Base-by-base conservation (phyloP, 2,888 invertebrate species). In the Ctenicera cuprea region DNA sequence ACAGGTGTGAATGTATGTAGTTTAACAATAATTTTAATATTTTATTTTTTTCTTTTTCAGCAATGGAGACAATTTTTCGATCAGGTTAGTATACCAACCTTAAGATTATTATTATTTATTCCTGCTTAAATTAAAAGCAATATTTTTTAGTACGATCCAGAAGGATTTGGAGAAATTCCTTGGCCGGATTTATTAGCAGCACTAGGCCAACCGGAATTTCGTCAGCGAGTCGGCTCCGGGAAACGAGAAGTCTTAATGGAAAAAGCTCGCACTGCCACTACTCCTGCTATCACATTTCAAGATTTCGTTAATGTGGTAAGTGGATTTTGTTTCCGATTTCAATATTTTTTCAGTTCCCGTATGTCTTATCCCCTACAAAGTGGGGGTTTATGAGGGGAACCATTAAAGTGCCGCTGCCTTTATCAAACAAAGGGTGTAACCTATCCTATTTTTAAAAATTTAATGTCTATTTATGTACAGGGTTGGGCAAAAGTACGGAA, bases 271-370 rank as follows among this genome's bases (percentile, higher is more conserved):
- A 92, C 91, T 82, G 90, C 93, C 30, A 91, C 90, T 78, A 91
- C 92, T 80, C 91, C 93, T 73, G 95, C 95, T 73, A 94, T 97
- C 82, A 96, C 96, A 43, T 97, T 96, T 88, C 96, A 97, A 89
- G 96, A 97, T 85, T 97, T 97, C 87, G 95, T 97, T 80, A 96
- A 96, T 90, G 94, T 97, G 93, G 97, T 97, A 86, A 95, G 96
- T 93, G 43, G 72, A 63, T 66, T 74, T 76, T 67, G 22, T 5
- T 11, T 50, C 11, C 22, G 22, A 5, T 50, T 50, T 18, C 50
- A 50, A 22, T 37, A 26, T 71, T 74, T 66, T 76, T n/a, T n/a
- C 5, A 22, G n/a, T n/a, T n/a, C n/a, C n/a, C n/a, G 22, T 48
- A 18, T 4, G 12, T n/a, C 3, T 16, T 18, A 18, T 48, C 2